Percentiles rank a stretch among this genome's conserved stretches.
Conservation (phyloP, 2,888 invertebrate genomes). For the Ptychoptera contaminata region DNA sequence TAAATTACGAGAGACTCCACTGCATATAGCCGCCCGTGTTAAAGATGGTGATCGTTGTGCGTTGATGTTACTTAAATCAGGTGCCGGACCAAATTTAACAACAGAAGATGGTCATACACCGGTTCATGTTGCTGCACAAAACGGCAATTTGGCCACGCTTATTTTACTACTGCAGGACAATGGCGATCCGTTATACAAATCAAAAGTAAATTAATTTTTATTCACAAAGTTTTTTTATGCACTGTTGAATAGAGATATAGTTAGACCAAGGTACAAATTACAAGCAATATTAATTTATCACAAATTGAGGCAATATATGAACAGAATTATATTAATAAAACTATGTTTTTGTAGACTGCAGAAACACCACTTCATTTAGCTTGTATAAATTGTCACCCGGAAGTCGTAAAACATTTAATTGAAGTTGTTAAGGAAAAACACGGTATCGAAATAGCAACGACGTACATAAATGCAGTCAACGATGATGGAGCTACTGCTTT, state of each 20-base stretch:
- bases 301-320: slow-evolving; percentile 1
- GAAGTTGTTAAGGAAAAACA: slow-evolving; percentile 61
- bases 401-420: slow-evolving; percentile 75
- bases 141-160: slow-evolving; percentile 78
- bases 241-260: too few species aligned
- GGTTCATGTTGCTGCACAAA: slow-evolving; percentile 87
- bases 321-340: background rate
- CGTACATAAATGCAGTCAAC: slow-evolving; percentile 75
- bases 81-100: slow-evolving; percentile 88
- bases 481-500: slow-evolving; percentile 87
- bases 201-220: slow-evolving; percentile 48
- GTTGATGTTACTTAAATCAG: slow-evolving; percentile 92
- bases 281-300: background rate
- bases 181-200: slow-evolving; percentile 81
- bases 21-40: slow-evolving; percentile 93
- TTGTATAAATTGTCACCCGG: slow-evolving; percentile 68
- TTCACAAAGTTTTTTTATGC: too few species aligned
- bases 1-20: slow-evolving; percentile 78
- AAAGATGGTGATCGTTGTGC: slow-evolving; percentile 87
- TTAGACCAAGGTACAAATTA: background rate
- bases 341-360: slow-evolving; percentile 45
- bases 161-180: slow-evolving; percentile 80
- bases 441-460: slow-evolving; percentile 61
- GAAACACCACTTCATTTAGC: slow-evolving; percentile 95
- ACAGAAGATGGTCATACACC: slow-evolving; percentile 96